Evolutionary conservation across 1,140 invertebrate species (phyloP).

Genomic region (Homarus americanus): DNA sequence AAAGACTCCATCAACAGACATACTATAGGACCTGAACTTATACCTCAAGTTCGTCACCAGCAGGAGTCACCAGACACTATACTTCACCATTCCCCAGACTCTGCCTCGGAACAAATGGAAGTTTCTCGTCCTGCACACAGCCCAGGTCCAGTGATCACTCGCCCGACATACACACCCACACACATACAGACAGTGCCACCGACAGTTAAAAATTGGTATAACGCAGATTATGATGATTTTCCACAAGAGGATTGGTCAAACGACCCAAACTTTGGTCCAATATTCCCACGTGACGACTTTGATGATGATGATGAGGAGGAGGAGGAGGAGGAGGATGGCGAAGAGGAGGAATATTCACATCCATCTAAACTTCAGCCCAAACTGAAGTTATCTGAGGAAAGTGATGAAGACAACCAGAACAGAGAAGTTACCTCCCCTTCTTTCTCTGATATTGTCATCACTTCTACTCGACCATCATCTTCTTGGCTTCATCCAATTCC

Average conservation of each 20-base stretch:
- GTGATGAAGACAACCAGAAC: neutral
- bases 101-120: neutral
- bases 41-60: neutral
- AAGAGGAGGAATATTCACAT: neutral
- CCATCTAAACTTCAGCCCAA: neutral
- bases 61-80: neutral
- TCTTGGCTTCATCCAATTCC: neutral
- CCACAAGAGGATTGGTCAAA: neutral
- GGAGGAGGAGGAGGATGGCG: too few species aligned
- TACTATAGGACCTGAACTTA: neutral
- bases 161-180: neutral
- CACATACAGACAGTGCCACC: neutral
- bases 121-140: neutral
- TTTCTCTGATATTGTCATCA: neutral
- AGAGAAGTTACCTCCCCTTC: neutral
- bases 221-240: neutral
- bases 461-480: neutral
- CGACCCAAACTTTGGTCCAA: neutral
- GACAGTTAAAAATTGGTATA: neutral
- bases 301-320: neutral
- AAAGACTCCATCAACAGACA: neutral
- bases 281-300: neutral
- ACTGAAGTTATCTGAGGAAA: neutral
- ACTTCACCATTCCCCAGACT: neutral
- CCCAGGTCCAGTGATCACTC: neutral